Percentiles rank a stretch among this genome's conserved stretches.
phyloP scores from a whole-genome alignment of 2,888 invertebrate genomes.

The Pteria penguin region DNA sequence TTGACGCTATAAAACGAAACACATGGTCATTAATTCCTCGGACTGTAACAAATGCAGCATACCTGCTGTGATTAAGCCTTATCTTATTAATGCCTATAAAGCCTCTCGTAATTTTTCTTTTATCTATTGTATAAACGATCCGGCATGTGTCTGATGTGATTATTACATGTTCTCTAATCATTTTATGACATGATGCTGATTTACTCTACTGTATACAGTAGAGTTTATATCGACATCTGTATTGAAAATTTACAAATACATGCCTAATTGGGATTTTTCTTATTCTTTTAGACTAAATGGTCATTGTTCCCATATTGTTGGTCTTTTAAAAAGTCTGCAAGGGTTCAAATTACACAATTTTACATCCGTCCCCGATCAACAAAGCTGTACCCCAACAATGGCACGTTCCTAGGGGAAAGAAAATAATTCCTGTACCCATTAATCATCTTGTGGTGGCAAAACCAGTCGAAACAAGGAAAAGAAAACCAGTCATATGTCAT shows the following conservation, averaged over 20 bases:
- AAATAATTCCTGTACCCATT: slow-evolving; percentile 40
- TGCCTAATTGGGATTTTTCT: neutral
- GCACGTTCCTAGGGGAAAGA: slow-evolving; percentile 44
- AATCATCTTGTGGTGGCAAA: slow-evolving; percentile 47
- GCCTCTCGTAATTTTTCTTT: neutral
- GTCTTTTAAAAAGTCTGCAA: slow-evolving; percentile 44
- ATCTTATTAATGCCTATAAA: neutral
- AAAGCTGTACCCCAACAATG: slow-evolving; percentile 47
- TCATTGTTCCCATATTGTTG: slow-evolving; percentile 45
- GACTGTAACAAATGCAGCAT: no score
- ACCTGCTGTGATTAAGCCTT: neutral
- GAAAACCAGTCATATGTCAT: slow-evolving; percentile 32
- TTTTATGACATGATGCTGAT: no score
- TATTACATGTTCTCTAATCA: neutral
- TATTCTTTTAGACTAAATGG: slow-evolving; percentile 41
- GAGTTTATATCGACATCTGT: no score
- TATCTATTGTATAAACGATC: neutral
- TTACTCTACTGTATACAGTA: no score
- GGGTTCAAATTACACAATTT: slow-evolving; percentile 48
- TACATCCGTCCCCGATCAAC: slow-evolving; percentile 32
- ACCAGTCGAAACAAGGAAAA: slow-evolving; percentile 39
- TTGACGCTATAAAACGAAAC: neutral
- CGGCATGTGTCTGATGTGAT: neutral
- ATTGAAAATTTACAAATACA: no score
- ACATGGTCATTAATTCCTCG: neutral